These are phyloP conservation scores for Melieria crassipennis DNA, from an alignment of 2,888 invertebrate genomes.

Conservation along the genomic window DNA sequence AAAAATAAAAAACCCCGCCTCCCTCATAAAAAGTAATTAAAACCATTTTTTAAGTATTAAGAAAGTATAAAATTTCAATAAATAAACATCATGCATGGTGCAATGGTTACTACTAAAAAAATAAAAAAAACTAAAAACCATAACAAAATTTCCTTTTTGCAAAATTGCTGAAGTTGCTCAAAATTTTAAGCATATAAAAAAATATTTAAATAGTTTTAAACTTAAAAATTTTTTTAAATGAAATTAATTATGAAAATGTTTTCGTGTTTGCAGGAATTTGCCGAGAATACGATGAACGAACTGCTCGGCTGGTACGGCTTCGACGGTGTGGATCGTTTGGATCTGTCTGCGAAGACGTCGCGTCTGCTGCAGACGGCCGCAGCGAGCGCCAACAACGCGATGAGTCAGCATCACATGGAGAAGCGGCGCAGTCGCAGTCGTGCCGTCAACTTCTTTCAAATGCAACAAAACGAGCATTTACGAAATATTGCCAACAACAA, in stretches of 20 bases:
- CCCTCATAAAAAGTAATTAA: too few relatives aligned
- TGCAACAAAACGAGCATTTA: constrained; percentile 44
- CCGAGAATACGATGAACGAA: constrained; percentile 93
- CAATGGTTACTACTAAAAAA: too few relatives aligned
- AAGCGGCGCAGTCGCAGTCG: constrained; percentile 51
- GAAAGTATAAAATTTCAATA: too few relatives aligned
- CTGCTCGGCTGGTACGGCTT: constrained; percentile 93
- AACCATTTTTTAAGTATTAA: too few relatives aligned
- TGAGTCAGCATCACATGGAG: constrained; percentile 45
- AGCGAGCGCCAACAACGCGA: constrained; percentile 44
- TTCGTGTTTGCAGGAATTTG: constrained; percentile 78
- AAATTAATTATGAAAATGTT: not conserved
- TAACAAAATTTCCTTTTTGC: too few relatives aligned
- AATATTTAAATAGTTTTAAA: too few relatives aligned
- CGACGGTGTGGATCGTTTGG: constrained; percentile 74
- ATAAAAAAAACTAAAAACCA: too few relatives aligned
- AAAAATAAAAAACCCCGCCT: too few relatives aligned
- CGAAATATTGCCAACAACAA: constrained; percentile 39
- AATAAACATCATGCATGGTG: too few relatives aligned
- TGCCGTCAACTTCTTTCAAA: constrained; percentile 41
- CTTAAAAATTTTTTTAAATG: too few relatives aligned
- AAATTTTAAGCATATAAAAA: too few relatives aligned
- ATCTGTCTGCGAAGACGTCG: constrained; percentile 62
- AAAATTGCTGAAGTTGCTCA: too few relatives aligned
- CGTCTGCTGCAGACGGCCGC: constrained; percentile 57